phyloP scores from a whole-genome alignment of 1,140 invertebrate species.

The Nebria ingens region DNA sequence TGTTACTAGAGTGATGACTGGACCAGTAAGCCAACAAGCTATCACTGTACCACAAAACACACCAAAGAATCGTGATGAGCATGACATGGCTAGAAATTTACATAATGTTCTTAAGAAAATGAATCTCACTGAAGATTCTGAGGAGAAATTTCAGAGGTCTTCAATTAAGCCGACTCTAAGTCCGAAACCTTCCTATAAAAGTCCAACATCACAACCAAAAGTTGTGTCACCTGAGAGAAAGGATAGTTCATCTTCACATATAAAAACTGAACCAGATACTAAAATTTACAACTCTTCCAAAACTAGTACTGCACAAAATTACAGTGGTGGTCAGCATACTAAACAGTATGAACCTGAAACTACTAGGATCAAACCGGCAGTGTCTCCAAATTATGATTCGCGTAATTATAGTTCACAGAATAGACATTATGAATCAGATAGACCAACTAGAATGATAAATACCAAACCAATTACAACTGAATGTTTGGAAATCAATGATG shows the following conservation, averaged over 20 bases:
- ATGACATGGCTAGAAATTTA: constrained; percentile 39
- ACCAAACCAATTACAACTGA: constrained; percentile 23
- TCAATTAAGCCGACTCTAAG: not conserved
- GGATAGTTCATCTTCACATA: too few species aligned
- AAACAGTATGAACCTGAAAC: not conserved
- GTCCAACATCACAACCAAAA: not conserved
- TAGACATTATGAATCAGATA: not conserved
- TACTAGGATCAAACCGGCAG: not conserved
- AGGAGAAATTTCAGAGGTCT: not conserved
- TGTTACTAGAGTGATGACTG: constrained; percentile 52
- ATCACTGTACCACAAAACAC: constrained; percentile 42
- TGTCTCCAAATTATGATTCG: not conserved
- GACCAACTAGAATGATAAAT: constrained; percentile 9
- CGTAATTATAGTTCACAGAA: not conserved
- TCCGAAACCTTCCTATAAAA: not conserved
- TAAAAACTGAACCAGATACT: too few species aligned
- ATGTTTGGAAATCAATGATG: constrained; percentile 27
- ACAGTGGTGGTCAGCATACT: not conserved
- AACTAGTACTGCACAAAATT: not conserved
- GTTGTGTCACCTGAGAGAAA: too few species aligned
- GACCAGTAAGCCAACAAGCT: constrained; percentile 49
- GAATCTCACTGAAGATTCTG: constrained; percentile 23
- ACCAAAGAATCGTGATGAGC: constrained; percentile 34
- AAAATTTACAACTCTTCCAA: not conserved
- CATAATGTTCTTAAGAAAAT: constrained; percentile 39